Conservation (phyloP, 92 coral and sea anemone species). For the Actinernus sp. region DNA sequence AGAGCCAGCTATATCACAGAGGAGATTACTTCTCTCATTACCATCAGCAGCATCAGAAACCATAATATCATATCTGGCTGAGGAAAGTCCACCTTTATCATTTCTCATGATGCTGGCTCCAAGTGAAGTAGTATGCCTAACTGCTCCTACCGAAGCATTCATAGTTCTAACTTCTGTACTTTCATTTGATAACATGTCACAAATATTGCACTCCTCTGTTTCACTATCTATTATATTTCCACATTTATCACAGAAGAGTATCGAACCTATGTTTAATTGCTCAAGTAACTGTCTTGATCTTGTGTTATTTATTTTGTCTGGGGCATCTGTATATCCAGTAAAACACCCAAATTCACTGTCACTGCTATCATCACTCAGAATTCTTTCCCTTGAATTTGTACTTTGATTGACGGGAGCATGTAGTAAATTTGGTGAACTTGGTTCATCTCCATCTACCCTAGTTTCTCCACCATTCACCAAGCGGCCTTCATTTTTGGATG, state of each 20-base stretch:
- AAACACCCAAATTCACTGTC: conserved; percentile 75
- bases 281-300: conserved; percentile 18
- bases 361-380: conserved; percentile 38
- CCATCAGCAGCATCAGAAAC: neutral
- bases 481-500: conserved; percentile 11
- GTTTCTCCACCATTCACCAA: conserved; percentile 29
- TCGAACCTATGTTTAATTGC: conserved; percentile 33
- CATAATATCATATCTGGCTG: neutral
- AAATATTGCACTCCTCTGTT: conserved; percentile 8
- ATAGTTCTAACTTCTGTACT: neutral
- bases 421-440: conserved; percentile 1
- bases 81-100: neutral
- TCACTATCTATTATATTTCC: conserved; percentile 18
- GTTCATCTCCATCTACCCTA: neutral
- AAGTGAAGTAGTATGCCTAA: neutral
- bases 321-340: conserved; percentile 29
- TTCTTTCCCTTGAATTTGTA: conserved; percentile 7
- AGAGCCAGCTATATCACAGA: neutral
- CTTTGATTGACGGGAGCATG: conserved; percentile 2
- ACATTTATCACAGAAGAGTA: conserved; percentile 65
- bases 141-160: neutral
- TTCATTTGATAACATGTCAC: neutral
- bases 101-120: neutral
- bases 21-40: neutral
- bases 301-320: neutral